phyloP scores from a whole-genome alignment of 2,113 vertebrate species.

The Passerina amoena region DNA sequence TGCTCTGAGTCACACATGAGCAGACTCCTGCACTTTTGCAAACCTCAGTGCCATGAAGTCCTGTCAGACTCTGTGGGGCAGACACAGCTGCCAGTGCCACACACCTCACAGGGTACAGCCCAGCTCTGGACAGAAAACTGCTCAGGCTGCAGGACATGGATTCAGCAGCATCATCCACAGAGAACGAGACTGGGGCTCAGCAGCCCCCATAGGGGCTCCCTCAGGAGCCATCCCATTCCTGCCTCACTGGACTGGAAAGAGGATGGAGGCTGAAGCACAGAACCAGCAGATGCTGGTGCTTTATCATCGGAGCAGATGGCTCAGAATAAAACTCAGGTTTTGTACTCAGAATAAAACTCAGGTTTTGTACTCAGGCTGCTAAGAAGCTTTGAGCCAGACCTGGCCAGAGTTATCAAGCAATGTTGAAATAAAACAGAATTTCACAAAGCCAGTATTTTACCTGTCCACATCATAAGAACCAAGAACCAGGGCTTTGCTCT shows the following conservation, averaged over 20 bases:
- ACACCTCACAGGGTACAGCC: fast-evolving
- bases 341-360: not conserved
- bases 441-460: not conserved
- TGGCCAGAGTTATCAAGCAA: not conserved
- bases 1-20: not conserved
- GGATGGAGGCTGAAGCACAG: not conserved
- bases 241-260: not conserved
- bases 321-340: not conserved
- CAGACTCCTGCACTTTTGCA: not conserved
- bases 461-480: fast-evolving
- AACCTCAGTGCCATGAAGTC: not conserved
- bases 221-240: not conserved
- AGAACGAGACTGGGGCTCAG: not conserved
- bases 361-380: not conserved
- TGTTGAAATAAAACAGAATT: not conserved
- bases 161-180: not conserved
- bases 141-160: not conserved
- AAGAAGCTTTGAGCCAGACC: not conserved
- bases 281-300: not conserved
- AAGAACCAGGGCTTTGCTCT: not conserved
- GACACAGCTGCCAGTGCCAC: not conserved
- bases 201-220: not conserved
- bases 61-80: not conserved
- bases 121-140: not conserved
- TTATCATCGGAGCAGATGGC: not conserved